Percentiles rank a stretch among this genome's conserved stretches.
These are phyloP conservation scores for Leguminivora glycinivorella DNA, from an alignment of 1,140 invertebrate species.

Conservation along the genomic window DNA sequence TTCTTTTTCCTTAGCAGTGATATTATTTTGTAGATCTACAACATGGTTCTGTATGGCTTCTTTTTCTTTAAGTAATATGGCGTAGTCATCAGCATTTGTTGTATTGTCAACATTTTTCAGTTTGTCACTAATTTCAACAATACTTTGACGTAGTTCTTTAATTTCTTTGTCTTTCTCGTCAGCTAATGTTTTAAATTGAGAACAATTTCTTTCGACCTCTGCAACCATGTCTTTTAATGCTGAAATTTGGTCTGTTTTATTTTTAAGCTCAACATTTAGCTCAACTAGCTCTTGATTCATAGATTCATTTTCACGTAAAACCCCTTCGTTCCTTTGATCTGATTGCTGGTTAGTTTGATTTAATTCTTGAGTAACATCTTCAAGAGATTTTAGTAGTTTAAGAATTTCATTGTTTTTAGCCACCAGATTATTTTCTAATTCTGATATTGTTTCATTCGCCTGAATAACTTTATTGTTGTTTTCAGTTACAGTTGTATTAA, in stretches of 20 bases:
- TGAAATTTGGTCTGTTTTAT: constrained; percentile 54
- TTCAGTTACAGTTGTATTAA: constrained; percentile 48
- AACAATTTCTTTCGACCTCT: constrained; percentile 44
- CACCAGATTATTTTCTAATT: constrained; percentile 48
- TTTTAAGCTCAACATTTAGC: constrained; percentile 52
- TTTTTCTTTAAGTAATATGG: constrained; percentile 58
- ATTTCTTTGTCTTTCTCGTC: constrained; percentile 62
- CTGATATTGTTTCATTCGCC: constrained; percentile 44
- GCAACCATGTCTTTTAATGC: constrained; percentile 42
- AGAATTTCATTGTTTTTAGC: constrained; percentile 60
- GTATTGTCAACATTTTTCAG: constrained; percentile 48
- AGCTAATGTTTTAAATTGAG: constrained; percentile 44
- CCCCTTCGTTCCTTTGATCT: constrained; percentile 47
- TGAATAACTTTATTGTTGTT: constrained; percentile 46
- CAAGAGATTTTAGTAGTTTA: constrained; percentile 40
- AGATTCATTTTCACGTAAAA: constrained; percentile 56
- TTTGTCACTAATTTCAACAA: constrained; percentile 61
- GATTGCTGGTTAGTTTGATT: constrained; percentile 37
- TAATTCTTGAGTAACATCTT: constrained; percentile 46
- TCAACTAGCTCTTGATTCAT: constrained; percentile 45
- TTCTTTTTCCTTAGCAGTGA: constrained; percentile 47
- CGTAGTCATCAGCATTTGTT: constrained; percentile 50
- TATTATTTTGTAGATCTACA: constrained; percentile 39
- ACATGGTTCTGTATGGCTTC: constrained; percentile 41
- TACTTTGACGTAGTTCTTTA: constrained; percentile 61